Conservation (phyloP, 2,888 invertebrate species). For the Hemicrepidius hirtus region DNA sequence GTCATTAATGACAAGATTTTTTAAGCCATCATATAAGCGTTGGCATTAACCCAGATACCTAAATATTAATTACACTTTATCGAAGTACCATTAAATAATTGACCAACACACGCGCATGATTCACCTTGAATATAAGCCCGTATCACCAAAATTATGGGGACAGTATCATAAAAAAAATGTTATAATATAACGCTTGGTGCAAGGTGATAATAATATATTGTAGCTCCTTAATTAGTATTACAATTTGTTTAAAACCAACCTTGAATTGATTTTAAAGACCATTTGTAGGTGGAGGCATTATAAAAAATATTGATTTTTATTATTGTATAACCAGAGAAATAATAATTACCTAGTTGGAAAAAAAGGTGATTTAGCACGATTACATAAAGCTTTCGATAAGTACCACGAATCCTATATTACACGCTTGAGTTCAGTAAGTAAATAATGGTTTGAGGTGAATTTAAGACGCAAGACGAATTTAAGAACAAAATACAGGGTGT, state of each 20-base stretch:
- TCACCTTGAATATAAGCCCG: background rate
- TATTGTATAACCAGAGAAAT: no score
- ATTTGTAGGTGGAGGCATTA: background rate
- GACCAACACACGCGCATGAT: background rate
- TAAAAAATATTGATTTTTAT: no score
- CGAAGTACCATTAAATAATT: conserved; percentile 12
- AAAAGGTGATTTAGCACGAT: conserved; percentile 20
- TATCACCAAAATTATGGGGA: background rate
- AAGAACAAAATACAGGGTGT: no score
- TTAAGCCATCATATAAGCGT: conserved; percentile 3
- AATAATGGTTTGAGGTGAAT: no score
- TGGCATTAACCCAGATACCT: conserved; percentile 26
- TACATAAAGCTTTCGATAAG: background rate
- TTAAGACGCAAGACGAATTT: no score
- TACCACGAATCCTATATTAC: background rate
- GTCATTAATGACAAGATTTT: conserved; percentile 9
- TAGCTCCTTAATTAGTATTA: background rate
- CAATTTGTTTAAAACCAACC: conserved; percentile 6
- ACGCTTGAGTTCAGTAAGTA: no score
- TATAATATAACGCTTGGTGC: background rate
- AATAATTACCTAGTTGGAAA: background rate
- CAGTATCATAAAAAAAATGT: background rate
- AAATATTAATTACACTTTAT: conserved; percentile 20
- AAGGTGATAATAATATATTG: conserved; percentile 6
- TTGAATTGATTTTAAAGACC: background rate